These are phyloP conservation scores for Oscheius sp. DNA, from an alignment of 2,888 invertebrate genomes.

Conservation along the genomic window DNA sequence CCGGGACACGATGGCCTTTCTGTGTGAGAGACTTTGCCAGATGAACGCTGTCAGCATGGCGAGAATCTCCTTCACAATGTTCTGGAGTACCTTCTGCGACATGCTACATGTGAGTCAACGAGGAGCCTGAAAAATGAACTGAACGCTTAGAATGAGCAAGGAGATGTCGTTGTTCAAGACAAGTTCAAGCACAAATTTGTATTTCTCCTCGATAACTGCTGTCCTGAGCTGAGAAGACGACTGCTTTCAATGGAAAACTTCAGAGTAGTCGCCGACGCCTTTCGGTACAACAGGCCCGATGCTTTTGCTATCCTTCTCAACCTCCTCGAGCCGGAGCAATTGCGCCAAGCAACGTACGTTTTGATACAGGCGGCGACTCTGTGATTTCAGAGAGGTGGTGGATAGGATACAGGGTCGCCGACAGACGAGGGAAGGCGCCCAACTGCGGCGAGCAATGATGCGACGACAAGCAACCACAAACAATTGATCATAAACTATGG, in stretches of 20 bases:
- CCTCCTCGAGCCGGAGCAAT: constrained; percentile 45
- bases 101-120: constrained; percentile 29
- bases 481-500: background rate
- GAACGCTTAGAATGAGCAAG: constrained; percentile 47
- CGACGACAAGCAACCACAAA: constrained; percentile 45
- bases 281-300: constrained; percentile 54
- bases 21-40: constrained; percentile 51
- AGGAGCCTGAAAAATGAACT: background rate
- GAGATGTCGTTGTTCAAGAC: constrained; percentile 46
- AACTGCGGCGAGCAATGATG: constrained; percentile 42
- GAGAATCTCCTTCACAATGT: constrained; percentile 54
- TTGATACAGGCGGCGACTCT: background rate
- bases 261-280: constrained; percentile 54
- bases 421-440: constrained; percentile 40
- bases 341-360: constrained; percentile 45
- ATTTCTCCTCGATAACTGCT: constrained; percentile 56
- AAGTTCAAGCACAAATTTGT: constrained; percentile 50
- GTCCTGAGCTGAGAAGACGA: constrained; percentile 45
- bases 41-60: constrained; percentile 51
- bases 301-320: constrained; percentile 49
- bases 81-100: constrained; percentile 56
- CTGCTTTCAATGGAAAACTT: constrained; percentile 49
- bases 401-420: constrained; percentile 56
- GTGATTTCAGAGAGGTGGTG: constrained; percentile 42
- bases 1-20: constrained; percentile 51